Conservation (phyloP, 2,113 vertebrate species). For the Nothoprocta pentlandii region DNA sequence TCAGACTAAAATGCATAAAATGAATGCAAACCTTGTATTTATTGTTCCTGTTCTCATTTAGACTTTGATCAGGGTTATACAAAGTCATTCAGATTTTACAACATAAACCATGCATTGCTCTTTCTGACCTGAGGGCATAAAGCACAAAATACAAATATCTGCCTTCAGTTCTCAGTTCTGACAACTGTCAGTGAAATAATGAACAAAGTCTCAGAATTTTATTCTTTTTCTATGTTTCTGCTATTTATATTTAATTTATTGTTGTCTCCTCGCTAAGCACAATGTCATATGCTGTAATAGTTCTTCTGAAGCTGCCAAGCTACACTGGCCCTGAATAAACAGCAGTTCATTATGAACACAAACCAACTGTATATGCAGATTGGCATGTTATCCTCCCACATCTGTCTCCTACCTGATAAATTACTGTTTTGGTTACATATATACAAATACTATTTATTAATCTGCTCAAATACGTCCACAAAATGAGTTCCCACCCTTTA, state of each 20-base stretch:
- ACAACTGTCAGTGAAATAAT: not conserved
- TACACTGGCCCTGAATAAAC: constrained; percentile 75
- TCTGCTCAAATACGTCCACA: constrained; percentile 63
- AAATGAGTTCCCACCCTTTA: constrained; percentile 31
- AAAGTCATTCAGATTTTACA: not conserved
- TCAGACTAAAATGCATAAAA: not conserved
- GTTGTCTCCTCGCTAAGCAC: constrained; percentile 61
- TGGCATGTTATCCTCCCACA: constrained; percentile 61
- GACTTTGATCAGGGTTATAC: not conserved
- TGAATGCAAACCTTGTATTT: not conserved
- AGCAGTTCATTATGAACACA: constrained; percentile 79
- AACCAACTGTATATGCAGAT: constrained; percentile 73
- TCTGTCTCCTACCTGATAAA: constrained; percentile 80
- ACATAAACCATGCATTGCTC: not conserved
- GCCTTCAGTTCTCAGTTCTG: not conserved
- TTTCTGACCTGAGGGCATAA: not conserved
- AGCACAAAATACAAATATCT: not conserved
- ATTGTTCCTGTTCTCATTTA: not conserved
- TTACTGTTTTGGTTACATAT: constrained; percentile 78
- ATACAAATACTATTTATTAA: constrained; percentile 82
- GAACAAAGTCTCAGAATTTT: not conserved
- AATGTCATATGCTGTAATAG: constrained; percentile 55
- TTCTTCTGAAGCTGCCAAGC: constrained; percentile 69
- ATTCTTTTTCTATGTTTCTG: constrained; percentile 43
- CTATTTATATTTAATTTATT: constrained; percentile 71